A percentile compares a stretch with the other conserved stretches of the same genome.
These are phyloP conservation scores for Lepilemur ruficaudatus DNA, from an alignment of 2,797 vertebrate genomes.

Conservation along the genomic window DNA sequence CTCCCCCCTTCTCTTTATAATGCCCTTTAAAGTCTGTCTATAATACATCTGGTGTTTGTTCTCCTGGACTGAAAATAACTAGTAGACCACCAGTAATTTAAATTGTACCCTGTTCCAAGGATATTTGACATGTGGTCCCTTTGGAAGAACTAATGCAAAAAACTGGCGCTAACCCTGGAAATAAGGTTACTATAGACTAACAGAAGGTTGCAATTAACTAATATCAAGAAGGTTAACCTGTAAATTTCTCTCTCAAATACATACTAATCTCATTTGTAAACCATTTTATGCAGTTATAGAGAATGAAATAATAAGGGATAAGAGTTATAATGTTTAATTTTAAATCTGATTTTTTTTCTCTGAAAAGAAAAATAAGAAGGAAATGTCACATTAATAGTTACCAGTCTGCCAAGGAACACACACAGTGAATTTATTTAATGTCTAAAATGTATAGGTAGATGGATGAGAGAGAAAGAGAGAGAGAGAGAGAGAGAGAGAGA, in stretches of 20 bases:
- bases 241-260: conserved; percentile 67
- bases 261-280: conserved; percentile 78
- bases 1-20: conserved; percentile 34
- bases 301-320: conserved; percentile 60
- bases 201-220: conserved; percentile 74
- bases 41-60: conserved; percentile 78
- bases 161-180: conserved; percentile 79
- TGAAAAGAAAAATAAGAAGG: conserved; percentile 66
- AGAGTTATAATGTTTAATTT: conserved; percentile 55
- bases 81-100: conserved; percentile 79
- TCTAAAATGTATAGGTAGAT: neutral
- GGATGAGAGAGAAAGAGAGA: neutral
- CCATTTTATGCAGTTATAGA: conserved; percentile 62
- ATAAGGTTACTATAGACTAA: conserved; percentile 77
- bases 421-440: conserved; percentile 49
- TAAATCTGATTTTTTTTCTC: conserved; percentile 55
- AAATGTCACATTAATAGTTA: conserved; percentile 75
- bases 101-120: conserved; percentile 76
- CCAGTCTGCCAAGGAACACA: conserved; percentile 64
- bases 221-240: conserved; percentile 68
- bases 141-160: conserved; percentile 76
- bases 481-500: neutral
- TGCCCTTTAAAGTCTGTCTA: conserved; percentile 61
- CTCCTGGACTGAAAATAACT: conserved; percentile 77
- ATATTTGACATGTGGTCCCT: conserved; percentile 74